Conservation (phyloP, 2,113 vertebrate species). For the Loxodonta africana region DNA sequence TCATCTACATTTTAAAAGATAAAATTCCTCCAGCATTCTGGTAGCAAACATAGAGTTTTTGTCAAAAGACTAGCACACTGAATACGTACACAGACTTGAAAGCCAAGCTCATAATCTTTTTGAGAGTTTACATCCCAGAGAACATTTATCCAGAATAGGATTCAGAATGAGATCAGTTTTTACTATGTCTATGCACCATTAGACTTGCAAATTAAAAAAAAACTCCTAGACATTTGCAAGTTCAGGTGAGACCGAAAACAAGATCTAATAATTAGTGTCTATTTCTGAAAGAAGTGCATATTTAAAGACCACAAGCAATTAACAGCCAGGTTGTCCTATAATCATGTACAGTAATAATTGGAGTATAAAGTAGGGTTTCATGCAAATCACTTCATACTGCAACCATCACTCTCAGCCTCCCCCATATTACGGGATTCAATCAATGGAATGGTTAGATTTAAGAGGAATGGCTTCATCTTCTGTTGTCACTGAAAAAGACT, state of each 20-base stretch:
- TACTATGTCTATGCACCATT: constrained; percentile 88
- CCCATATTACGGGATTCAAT: neutral
- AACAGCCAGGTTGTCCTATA: constrained; percentile 90
- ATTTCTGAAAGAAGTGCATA: constrained; percentile 90
- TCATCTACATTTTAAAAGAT: constrained; percentile 20
- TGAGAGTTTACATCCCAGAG: constrained; percentile 31
- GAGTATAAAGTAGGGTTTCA: constrained; percentile 84
- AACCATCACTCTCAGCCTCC: constrained; percentile 70
- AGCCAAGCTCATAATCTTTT: constrained; percentile 55
- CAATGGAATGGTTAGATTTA: neutral
- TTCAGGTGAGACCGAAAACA: constrained; percentile 89
- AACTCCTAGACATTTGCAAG: constrained; percentile 89
- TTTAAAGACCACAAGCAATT: constrained; percentile 91
- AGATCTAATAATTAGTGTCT: constrained; percentile 93
- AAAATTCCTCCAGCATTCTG: constrained; percentile 78
- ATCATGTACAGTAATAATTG: constrained; percentile 88
- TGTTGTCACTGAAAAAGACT: constrained; percentile 32
- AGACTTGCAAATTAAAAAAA: constrained; percentile 91
- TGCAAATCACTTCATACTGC: constrained; percentile 88
- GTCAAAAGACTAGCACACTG: neutral
- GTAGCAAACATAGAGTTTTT: constrained; percentile 24
- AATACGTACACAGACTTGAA: neutral
- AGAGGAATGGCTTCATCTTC: neutral
- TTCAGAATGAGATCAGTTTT: constrained; percentile 90
- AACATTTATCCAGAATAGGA: constrained; percentile 60